phyloP scores from a whole-genome alignment of 1,140 invertebrate species.

The Zaprionus inermis region DNA sequence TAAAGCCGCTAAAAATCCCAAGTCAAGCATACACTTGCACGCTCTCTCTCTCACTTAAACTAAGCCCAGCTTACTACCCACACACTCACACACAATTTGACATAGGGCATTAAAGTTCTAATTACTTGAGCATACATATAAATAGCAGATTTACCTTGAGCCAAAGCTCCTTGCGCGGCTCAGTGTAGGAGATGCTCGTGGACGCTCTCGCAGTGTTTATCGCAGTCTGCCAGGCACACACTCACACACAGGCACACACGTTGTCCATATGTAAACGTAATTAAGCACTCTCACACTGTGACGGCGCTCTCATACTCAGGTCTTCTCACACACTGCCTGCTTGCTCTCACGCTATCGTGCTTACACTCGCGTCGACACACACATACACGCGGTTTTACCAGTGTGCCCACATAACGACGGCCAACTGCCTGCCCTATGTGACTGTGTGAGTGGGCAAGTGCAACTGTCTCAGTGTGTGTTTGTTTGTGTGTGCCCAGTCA shows the following conservation, averaged over 20 bases:
- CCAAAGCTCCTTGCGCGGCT: neutral
- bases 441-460: neutral
- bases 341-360: neutral
- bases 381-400: neutral
- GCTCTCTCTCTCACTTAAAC: conserved; percentile 4
- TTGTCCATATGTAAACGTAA: conserved; percentile 76
- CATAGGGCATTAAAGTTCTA: conserved; percentile 20
- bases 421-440: conserved; percentile 62
- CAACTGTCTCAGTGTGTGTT: neutral
- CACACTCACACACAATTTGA: conserved; percentile 17
- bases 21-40: conserved; percentile 18
- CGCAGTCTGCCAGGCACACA: conserved; percentile 5
- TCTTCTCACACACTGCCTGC: neutral
- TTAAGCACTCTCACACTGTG: conserved; percentile 63
- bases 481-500: conserved; percentile 12
- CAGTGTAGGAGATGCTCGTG: conserved; percentile 16
- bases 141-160: conserved; percentile 5
- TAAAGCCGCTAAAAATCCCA: conserved; percentile 15
- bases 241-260: conserved; percentile 5
- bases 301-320: too few species aligned
- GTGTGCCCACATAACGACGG: conserved; percentile 64
- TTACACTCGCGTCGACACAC: conserved; percentile 10
- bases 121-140: conserved; percentile 22
- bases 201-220: conserved; percentile 1
- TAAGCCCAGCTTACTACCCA: conserved; percentile 19